Evolutionary conservation across 2,797 vertebrate genomes (phyloP).

Genomic region (Phrynocephalus guinanensis): DNA sequence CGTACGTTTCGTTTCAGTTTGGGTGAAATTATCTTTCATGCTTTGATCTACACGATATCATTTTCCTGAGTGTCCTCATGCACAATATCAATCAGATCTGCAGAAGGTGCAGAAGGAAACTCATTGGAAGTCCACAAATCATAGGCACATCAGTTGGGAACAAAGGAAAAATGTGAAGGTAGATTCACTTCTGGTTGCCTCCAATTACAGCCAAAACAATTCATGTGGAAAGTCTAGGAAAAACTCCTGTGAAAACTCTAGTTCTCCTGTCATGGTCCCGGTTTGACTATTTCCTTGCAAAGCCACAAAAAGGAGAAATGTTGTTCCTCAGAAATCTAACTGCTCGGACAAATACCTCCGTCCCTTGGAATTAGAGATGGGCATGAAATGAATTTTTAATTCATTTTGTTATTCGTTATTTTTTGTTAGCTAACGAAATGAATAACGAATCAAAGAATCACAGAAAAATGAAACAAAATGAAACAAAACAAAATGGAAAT

Average conservation of each 20-base stretch:
- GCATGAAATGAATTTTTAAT: no score
- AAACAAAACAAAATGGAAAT: no score
- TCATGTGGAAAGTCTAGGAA: slow-evolving; percentile 34
- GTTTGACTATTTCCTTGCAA: neutral
- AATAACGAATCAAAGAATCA: no score
- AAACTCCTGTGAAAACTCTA: slow-evolving; percentile 28
- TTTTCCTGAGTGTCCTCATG: slow-evolving; percentile 76
- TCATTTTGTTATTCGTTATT: no score
- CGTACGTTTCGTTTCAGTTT: slow-evolving; percentile 53
- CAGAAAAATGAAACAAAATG: no score
- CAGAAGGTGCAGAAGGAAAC: slow-evolving; percentile 69
- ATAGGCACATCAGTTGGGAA: slow-evolving; percentile 69
- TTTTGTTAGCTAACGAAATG: no score
- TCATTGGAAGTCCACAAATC: slow-evolving; percentile 77
- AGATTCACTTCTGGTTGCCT: slow-evolving; percentile 56
- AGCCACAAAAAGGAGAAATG: neutral
- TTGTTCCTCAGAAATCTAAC: neutral
- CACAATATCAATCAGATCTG: slow-evolving; percentile 77
- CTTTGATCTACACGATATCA: slow-evolving; percentile 79
- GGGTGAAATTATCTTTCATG: slow-evolving; percentile 77
- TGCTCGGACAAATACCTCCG: no score
- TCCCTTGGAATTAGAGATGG: no score
- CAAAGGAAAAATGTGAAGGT: slow-evolving; percentile 48
- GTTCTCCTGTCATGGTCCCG: neutral
- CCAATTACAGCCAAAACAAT: slow-evolving; percentile 68